phyloP scores from a whole-genome alignment of 2,888 invertebrate species.

The Dasypogon diadema region DNA sequence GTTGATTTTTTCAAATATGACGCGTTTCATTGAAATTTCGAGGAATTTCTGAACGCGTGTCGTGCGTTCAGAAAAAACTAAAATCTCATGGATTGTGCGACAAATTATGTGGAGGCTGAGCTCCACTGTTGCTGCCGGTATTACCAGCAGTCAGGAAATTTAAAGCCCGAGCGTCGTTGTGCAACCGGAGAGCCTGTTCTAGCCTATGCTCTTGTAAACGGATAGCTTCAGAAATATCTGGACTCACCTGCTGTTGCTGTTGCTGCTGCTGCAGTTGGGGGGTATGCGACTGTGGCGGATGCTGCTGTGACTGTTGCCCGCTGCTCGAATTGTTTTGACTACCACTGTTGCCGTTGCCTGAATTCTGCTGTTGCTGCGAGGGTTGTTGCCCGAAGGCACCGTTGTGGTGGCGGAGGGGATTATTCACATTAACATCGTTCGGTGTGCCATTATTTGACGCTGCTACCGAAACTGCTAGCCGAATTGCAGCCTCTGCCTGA shows the following conservation, averaged over 20 bases:
- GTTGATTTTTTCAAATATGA: slow-evolving; percentile 8
- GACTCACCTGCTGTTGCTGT: slow-evolving; percentile 72
- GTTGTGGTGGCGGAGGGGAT: slow-evolving; percentile 56
- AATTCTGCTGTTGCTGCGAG: slow-evolving; percentile 39
- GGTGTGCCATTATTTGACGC: slow-evolving; percentile 61
- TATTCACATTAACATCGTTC: slow-evolving; percentile 54
- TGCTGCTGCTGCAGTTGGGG: slow-evolving; percentile 55
- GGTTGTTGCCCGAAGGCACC: slow-evolving; percentile 51
- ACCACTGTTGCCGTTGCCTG: not conserved
- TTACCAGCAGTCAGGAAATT: slow-evolving; percentile 75
- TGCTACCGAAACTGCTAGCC: slow-evolving; percentile 83
- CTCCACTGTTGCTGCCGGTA: slow-evolving; percentile 41
- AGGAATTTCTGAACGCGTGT: slow-evolving; percentile 48
- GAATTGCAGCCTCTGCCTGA: slow-evolving; percentile 86
- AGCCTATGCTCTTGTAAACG: slow-evolving; percentile 82
- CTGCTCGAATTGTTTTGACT: slow-evolving; percentile 18
- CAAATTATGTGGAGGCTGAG: slow-evolving; percentile 15
- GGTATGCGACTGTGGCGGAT: slow-evolving; percentile 43
- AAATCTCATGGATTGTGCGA: slow-evolving; percentile 78
- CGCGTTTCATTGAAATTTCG: slow-evolving; percentile 1
- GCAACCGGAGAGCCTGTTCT: slow-evolving; percentile 85
- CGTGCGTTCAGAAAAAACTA: slow-evolving; percentile 75
- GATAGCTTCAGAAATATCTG: slow-evolving; percentile 79
- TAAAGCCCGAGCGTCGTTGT: slow-evolving; percentile 82
- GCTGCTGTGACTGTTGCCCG: slow-evolving; percentile 49